phyloP scores from a whole-genome alignment of 2,113 vertebrate species.

The Equus przewalskii region DNA sequence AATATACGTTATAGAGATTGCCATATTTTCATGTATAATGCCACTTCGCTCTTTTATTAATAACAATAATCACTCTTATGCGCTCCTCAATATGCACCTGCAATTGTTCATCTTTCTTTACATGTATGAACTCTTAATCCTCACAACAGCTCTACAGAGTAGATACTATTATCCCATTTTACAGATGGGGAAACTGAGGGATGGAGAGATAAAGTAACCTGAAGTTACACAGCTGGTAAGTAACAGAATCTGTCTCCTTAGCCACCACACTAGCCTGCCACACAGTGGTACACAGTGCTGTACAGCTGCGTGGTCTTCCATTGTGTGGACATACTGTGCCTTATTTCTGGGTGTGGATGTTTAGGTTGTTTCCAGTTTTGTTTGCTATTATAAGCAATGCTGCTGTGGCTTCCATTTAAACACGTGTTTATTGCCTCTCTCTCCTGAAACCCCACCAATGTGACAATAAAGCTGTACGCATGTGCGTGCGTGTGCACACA shows the following conservation, averaged over 20 bases:
- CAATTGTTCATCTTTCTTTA: neutral
- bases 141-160: neutral
- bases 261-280: too few relatives aligned
- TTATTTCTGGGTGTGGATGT: neutral
- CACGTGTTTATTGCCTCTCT: neutral
- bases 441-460: neutral
- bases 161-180: neutral
- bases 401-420: neutral
- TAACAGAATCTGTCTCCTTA: neutral
- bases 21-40: neutral
- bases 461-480: neutral
- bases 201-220: neutral
- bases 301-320: too few relatives aligned
- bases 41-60: neutral
- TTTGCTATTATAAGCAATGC: neutral
- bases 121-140: neutral
- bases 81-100: neutral
- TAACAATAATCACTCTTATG: neutral
- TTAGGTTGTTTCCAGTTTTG: neutral
- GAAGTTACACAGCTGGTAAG: neutral
- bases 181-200: neutral
- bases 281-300: fast-evolving
- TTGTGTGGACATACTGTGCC: fast-evolving
- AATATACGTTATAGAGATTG: neutral
- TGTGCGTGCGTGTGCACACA: neutral